Evolutionary conservation across 1,140 invertebrate species (phyloP).

Genomic region (Limonius californicus): DNA sequence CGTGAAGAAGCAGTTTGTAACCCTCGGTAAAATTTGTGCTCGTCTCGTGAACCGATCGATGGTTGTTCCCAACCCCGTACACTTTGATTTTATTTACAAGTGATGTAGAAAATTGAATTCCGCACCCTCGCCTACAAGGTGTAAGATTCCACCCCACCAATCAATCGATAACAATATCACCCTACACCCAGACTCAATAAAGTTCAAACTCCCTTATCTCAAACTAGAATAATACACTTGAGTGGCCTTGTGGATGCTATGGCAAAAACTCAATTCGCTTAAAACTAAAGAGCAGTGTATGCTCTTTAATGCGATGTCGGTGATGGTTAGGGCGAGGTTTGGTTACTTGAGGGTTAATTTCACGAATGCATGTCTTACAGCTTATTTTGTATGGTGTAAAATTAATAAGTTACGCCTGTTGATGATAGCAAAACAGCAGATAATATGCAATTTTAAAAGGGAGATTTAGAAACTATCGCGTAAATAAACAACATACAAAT

Average conservation of each 20-base stretch:
- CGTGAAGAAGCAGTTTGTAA: background rate
- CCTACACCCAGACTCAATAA: slow-evolving; percentile 14
- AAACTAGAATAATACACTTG: slow-evolving; percentile 12
- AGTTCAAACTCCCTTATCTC: slow-evolving; percentile 10
- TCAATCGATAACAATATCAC: slow-evolving; percentile 39
- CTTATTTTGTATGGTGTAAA: slow-evolving; percentile 15
- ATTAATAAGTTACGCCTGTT: too few species aligned
- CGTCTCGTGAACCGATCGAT: slow-evolving; percentile 14
- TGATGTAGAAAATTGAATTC: slow-evolving; percentile 49
- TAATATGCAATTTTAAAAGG: too few species aligned
- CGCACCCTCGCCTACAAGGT: slow-evolving; percentile 40
- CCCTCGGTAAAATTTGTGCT: background rate
- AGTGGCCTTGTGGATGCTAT: slow-evolving; percentile 11
- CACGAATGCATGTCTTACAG: slow-evolving; percentile 5
- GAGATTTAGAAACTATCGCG: too few species aligned
- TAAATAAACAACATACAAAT: too few species aligned
- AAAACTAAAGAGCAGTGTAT: slow-evolving; percentile 15
- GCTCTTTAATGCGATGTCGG: slow-evolving; percentile 5
- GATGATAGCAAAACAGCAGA: too few species aligned
- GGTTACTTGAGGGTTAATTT: slow-evolving; percentile 24
- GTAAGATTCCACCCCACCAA: slow-evolving; percentile 38
- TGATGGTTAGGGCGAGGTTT: slow-evolving; percentile 15
- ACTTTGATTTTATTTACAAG: slow-evolving; percentile 47
- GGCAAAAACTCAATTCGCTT: slow-evolving; percentile 28
- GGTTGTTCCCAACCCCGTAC: slow-evolving; percentile 34